Base-by-base conservation (phyloP, 2,797 vertebrate species). In the Pelochelys cantorii region DNA sequence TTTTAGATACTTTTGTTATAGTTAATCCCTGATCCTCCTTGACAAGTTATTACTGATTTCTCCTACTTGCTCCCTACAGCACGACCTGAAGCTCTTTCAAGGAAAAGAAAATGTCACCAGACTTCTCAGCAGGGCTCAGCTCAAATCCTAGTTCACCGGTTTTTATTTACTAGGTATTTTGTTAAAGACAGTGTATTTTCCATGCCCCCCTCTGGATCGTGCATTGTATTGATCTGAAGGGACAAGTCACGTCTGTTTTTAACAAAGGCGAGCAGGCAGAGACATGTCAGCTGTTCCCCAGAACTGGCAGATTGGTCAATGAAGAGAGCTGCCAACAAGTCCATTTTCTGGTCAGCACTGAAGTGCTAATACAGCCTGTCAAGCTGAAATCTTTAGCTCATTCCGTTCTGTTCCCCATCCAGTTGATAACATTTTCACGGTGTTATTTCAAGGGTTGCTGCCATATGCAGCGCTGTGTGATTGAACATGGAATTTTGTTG, bases 21-120 rank as follows among this genome's bases (percentile, higher is more conserved):
- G 92, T 96, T 95, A 91, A 91, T 85, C 0, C 1, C 91, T 87
- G 80, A 90, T 96, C 85, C 89, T 96, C 94, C 92, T 90, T 96
- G 96, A 97, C 93, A 94, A 96, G 93, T 90, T 96, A 95, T 95
- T 93, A 96, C 84, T 68, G 86, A 92, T 91, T 97, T 95, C 94
- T 81, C 83, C 86, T 79, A 81, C 93, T 90, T 93, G 89, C 84
- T 97, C 94, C 94, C 93, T 89, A 88, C 77, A 96, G 96, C 92
- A 96, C 95, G 86, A 95, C 96, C 88, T 62, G 89, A 95, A 97
- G 94, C 83, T 92, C 88, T 94, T 91, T 96, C 92, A 93, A 78
- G 86, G 74, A 95, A 95, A 91, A 95, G 81, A 93, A 92, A 97
- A 95, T 1, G 78, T 93, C 91, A 93, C 94, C 91, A 92, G 93